phyloP scores from a whole-genome alignment of 2,113 vertebrate genomes.

The Dinomys branickii region DNA sequence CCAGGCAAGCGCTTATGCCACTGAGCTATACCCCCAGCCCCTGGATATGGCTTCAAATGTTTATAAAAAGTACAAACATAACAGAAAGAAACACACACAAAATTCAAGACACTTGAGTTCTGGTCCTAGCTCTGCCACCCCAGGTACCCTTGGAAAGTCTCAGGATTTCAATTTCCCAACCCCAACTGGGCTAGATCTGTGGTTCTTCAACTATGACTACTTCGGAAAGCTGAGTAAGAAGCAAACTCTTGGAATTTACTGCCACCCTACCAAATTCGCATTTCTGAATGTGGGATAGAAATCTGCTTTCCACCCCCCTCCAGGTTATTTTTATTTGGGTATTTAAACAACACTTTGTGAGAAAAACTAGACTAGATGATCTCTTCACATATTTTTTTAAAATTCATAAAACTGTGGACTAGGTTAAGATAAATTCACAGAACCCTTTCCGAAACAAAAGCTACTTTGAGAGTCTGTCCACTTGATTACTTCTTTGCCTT shows the following conservation, averaged over 20 bases:
- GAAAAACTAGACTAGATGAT: background rate
- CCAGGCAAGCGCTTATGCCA: too few species aligned
- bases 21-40: too few species aligned
- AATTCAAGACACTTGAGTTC: background rate
- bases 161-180: background rate
- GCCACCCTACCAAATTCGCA: background rate
- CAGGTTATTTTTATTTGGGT: background rate
- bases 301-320: background rate
- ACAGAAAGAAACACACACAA: background rate
- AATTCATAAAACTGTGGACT: background rate
- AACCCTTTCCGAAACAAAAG: background rate
- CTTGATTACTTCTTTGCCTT: background rate
- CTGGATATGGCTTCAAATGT: background rate
- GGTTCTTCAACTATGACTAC: background rate
- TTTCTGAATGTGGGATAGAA: background rate
- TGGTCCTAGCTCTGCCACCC: background rate
- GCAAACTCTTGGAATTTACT: background rate
- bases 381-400: background rate
- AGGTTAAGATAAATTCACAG: conserved; percentile 30
- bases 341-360: background rate
- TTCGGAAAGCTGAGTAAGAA: background rate
- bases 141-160: background rate
- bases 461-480: background rate
- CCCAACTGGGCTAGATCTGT: background rate
- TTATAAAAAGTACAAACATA: conserved; percentile 3